These are phyloP conservation scores for Geopemphigus sp. DNA, from an alignment of 1,140 invertebrate genomes.

Conservation along the genomic window DNA sequence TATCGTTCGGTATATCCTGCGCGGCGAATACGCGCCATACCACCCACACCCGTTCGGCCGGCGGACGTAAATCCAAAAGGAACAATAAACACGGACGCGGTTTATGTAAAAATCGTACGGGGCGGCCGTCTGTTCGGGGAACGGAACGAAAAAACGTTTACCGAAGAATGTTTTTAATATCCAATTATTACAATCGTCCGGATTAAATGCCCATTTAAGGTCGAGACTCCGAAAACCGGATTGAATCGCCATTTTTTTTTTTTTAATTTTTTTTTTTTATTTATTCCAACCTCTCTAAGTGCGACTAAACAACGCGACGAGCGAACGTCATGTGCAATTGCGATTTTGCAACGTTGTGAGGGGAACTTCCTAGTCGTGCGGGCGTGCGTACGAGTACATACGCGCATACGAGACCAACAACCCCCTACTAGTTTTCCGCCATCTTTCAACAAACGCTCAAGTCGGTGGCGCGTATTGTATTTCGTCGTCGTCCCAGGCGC, in stretches of 20 bases:
- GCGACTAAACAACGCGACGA: constrained; percentile 27
- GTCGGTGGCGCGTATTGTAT: constrained; percentile 2
- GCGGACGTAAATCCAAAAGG: too few species aligned
- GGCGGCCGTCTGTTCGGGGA: background rate
- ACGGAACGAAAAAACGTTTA: constrained; percentile 19
- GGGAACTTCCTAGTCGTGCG: background rate
- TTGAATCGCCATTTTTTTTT: background rate
- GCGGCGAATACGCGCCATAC: too few species aligned
- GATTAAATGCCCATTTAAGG: constrained; percentile 42
- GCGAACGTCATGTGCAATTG: constrained; percentile 10
- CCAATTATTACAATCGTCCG: constrained; percentile 44
- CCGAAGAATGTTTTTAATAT: constrained; percentile 31
- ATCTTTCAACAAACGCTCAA: background rate
- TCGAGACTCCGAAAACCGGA: constrained; percentile 30
- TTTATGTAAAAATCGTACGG: too few species aligned
- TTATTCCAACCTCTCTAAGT: too few species aligned
- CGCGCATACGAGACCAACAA: background rate
- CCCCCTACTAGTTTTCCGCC: background rate
- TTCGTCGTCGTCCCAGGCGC: background rate
- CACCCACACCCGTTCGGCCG: too few species aligned
- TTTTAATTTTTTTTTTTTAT: too few species aligned
- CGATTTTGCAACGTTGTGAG: background rate
- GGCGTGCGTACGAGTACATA: too few species aligned
- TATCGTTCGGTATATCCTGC: too few species aligned
- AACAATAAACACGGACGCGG: too few species aligned